A percentile compares a stretch with the other conserved stretches of the same genome.
Conservation (phyloP, 2,888 invertebrate genomes). For the Mimas tiliae region DNA sequence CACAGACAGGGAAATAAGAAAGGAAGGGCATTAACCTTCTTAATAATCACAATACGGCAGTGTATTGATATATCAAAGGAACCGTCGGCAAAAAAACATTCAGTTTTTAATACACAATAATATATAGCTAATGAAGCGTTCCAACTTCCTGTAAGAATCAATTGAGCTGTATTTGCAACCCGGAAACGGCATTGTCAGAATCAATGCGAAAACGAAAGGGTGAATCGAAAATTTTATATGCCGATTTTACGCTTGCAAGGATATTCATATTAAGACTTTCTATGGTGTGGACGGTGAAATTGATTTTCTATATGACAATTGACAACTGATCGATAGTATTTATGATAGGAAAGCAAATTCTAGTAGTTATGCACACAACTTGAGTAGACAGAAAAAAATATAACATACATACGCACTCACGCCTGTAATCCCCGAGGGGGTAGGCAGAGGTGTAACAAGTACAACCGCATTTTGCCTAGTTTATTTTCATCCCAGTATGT, state of each 20-base stretch:
- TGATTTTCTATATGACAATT: constrained; percentile 36
- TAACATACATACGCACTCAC: too few species aligned
- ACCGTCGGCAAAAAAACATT: constrained; percentile 67
- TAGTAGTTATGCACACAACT: not conserved
- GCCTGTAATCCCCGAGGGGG: too few species aligned
- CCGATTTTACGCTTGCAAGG: constrained; percentile 57
- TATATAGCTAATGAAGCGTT: constrained; percentile 72
- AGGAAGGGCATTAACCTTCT: constrained; percentile 17
- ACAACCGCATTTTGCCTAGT: too few species aligned
- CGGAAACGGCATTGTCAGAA: constrained; percentile 72
- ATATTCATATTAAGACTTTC: constrained; percentile 39
- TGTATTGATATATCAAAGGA: constrained; percentile 13
- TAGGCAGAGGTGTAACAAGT: too few species aligned
- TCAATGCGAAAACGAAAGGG: constrained; percentile 65
- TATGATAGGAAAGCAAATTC: not conserved
- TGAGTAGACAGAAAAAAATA: too few species aligned
- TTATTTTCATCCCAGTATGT: too few species aligned
- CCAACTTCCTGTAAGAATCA: constrained; percentile 69
- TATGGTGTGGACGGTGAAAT: constrained; percentile 44
- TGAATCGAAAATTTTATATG: constrained; percentile 50
- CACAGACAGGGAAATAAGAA: constrained; percentile 18
- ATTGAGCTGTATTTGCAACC: constrained; percentile 73
- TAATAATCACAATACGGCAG: constrained; percentile 10
- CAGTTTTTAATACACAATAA: constrained; percentile 50
- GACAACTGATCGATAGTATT: constrained; percentile 1